Evolutionary conservation across 2,888 invertebrate genomes (phyloP), one percentile per base, ranked within the genome.

Genomic region (Stenchaetothrips biformis): DNA sequence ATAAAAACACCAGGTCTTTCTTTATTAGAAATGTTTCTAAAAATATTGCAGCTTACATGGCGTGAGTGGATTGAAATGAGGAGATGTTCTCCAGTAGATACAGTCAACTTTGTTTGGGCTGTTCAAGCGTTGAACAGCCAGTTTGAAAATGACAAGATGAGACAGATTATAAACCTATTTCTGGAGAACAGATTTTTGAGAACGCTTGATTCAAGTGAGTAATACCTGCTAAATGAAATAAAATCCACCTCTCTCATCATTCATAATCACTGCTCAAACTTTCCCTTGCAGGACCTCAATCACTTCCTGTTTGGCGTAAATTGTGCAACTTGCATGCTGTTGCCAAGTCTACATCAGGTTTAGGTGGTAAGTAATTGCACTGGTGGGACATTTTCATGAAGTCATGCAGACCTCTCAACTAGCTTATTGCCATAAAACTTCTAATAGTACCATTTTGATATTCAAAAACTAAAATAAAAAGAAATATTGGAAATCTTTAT

Each of bases 281-380:
- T 37, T 37, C 37, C 37, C 37, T 37, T 37, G 37, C 1, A 37
- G 37, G 37, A 37, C 37, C 37, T 37, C 37, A 37, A 37, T 37
- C 37, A 37, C 37, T 74, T 7, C 67, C 67, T 7, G 25, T 74
- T 25, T 74, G 67, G 67, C 21, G 21, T 74, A n/a, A 74, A 25
- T 74, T 74, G 25, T 74, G 67, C 21, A 74, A 74, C 25, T 25
- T 74, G 67, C 67, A 74, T 25, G 67, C 67, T 74, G 25, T 74
- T 74, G 67, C 67, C n/a, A 74, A 74, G 25, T n/a, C 67, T 11
- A 25, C 25, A 25, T 74, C 21, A 25, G 67, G 67, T 11, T 25
- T 25, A 2, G 11, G 25, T 25, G 67, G 67, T 74, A 74, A 74
- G 13, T 53, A 13, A 18, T 4, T 7, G 53, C 53, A 53, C 9